Evolutionary conservation across 2,113 vertebrate genomes (phyloP).

Genomic region (Microtus ochrogaster): DNA sequence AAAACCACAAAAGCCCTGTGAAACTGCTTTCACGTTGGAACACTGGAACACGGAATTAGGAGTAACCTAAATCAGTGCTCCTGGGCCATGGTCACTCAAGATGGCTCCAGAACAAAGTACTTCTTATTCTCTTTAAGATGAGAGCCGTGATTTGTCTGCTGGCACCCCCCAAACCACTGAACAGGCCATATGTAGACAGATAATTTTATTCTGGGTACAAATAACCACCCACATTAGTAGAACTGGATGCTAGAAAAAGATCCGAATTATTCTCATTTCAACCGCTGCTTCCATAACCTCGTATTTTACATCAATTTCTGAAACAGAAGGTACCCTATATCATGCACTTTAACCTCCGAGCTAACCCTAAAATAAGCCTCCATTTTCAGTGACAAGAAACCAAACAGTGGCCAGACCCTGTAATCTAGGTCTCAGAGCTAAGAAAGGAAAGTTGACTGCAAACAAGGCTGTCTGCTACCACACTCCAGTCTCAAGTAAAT

Average conservation of each 20-base stretch:
- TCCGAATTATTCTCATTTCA: constrained; percentile 32
- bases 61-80: neutral
- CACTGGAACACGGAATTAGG: neutral
- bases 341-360: neutral
- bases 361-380: neutral
- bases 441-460: neutral
- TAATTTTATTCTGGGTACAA: constrained; percentile 44
- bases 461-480: neutral
- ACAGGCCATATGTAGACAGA: neutral
- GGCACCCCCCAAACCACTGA: neutral
- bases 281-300: neutral
- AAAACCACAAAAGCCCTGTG: neutral
- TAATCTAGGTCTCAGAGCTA: neutral
- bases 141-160: neutral
- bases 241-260: constrained; percentile 25
- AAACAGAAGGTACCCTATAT: constrained; percentile 5
- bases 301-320: constrained; percentile 44
- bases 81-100: neutral
- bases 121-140: neutral
- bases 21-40: neutral
- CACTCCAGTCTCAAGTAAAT: neutral
- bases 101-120: neutral
- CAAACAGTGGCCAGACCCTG: neutral
- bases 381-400: neutral
- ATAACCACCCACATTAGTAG: constrained; percentile 2